These are phyloP conservation scores for Poecile atricapillus DNA, from an alignment of 2,113 vertebrate genomes.

Conservation along the genomic window DNA sequence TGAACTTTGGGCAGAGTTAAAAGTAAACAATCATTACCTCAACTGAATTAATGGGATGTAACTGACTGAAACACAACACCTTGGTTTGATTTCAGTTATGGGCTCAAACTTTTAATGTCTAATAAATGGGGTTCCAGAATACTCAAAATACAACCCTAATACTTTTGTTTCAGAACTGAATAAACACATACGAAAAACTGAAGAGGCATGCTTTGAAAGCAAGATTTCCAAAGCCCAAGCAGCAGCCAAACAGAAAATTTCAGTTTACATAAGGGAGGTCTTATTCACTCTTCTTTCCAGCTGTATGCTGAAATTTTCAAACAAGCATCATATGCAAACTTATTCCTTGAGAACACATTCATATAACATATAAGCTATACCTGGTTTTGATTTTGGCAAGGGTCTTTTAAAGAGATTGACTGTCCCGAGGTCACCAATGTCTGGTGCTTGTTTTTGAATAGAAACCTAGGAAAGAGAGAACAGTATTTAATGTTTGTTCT, in stretches of 20 bases:
- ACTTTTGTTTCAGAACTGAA: neutral
- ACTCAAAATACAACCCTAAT: neutral
- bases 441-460: slow-evolving; percentile 95
- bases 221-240: neutral
- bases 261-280: neutral
- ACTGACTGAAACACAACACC: neutral
- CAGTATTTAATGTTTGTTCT: neutral
- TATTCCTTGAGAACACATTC: neutral
- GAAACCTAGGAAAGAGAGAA: slow-evolving; percentile 81
- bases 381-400: slow-evolving; percentile 85
- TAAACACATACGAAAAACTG: neutral
- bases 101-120: neutral
- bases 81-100: neutral
- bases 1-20: neutral
- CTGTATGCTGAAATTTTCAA: neutral
- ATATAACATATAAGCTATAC: slow-evolving; percentile 61
- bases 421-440: slow-evolving; percentile 95
- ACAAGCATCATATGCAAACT: neutral
- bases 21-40: neutral
- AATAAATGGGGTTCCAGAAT: neutral
- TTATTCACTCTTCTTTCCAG: neutral
- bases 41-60: neutral
- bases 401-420: slow-evolving; percentile 88
- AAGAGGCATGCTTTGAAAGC: neutral
- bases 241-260: neutral